These are phyloP conservation scores for Xiphorhynchus elegans DNA, from an alignment of 2,113 vertebrate genomes.

Conservation along the genomic window DNA sequence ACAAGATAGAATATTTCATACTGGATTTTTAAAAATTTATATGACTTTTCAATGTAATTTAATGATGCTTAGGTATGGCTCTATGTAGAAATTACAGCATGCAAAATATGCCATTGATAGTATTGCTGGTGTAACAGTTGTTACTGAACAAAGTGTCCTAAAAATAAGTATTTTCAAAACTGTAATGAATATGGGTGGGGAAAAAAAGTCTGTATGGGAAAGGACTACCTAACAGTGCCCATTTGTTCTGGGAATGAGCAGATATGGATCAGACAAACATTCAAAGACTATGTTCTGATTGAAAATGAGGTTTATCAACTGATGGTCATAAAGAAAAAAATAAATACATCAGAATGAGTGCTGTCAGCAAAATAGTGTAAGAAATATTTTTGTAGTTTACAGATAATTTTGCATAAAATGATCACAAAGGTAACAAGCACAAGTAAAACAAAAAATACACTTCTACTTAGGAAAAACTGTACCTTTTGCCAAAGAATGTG, in stretches of 20 bases:
- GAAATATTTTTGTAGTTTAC: not conserved
- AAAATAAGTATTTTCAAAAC: not conserved
- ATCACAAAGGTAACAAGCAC: rapidly evolving
- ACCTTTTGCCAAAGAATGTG: not conserved
- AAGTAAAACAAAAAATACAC: not conserved
- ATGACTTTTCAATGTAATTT: not conserved
- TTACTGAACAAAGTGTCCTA: not conserved
- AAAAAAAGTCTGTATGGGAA: not conserved
- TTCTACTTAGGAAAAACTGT: not conserved
- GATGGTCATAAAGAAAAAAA: not conserved
- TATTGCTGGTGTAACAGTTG: not conserved
- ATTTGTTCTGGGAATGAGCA: not conserved
- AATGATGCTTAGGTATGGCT: not conserved
- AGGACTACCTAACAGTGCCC: not conserved
- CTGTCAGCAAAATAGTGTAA: not conserved
- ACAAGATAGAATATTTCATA: not conserved
- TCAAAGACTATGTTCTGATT: not conserved
- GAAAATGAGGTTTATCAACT: not conserved
- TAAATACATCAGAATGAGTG: not conserved
- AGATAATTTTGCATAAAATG: not conserved
- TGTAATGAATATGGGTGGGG: rapidly evolving
- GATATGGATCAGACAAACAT: not conserved
- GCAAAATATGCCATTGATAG: not conserved
- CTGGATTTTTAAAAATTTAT: not conserved
- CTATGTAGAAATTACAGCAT: not conserved